Evolutionary conservation across 2,888 invertebrate species (phyloP).

Genomic region (Sminthurinus aureus): DNA sequence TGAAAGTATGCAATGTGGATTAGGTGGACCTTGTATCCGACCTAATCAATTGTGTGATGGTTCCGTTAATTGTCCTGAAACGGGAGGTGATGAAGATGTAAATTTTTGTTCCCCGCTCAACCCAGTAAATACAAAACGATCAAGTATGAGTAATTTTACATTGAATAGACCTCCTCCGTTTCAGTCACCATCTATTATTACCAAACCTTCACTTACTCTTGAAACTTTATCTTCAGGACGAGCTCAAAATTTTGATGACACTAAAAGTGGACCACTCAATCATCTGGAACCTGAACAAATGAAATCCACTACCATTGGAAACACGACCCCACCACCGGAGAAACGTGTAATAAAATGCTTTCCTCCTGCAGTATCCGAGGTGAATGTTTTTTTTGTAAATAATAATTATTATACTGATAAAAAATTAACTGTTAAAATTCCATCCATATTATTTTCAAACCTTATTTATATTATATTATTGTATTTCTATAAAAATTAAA

Average conservation of each 20-base stretch:
- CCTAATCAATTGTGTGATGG: constrained; percentile 12
- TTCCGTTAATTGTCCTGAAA: constrained; percentile 1
- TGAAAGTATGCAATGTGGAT: background rate
- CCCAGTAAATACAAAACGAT: no score
- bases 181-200: no score
- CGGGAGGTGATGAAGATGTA: constrained; percentile 16
- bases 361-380: background rate
- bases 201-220: no score
- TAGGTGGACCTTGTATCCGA: constrained; percentile 4
- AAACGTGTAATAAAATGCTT: background rate
- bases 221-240: no score
- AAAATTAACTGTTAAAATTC: background rate
- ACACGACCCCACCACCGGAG: no score
- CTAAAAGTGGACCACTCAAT: no score
- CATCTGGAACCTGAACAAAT: no score
- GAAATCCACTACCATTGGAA: no score
- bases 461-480: background rate
- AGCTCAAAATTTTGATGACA: no score
- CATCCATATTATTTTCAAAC: background rate
- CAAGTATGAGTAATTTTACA: no score
- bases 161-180: no score
- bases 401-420: no score
- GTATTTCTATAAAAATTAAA: background rate
- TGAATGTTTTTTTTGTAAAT: background rate
- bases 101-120: background rate